Evolutionary conservation across 2,888 invertebrate genomes (phyloP).

Genomic region (Scaptomyza caliginosa): DNA sequence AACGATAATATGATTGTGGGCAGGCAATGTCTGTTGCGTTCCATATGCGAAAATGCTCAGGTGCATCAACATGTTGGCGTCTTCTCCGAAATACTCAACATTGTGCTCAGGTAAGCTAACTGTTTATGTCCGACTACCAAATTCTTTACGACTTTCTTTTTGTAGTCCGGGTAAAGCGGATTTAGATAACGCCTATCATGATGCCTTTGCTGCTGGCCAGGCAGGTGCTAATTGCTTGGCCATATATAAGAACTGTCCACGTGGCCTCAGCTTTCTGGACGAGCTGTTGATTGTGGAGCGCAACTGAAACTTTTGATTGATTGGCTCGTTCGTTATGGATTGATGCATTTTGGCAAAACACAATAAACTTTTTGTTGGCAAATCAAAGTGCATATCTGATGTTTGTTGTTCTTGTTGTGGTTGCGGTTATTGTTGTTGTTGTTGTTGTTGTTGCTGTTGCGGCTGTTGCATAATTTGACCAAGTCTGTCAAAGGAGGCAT

Average conservation of each 20-base stretch:
- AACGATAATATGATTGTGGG: slow-evolving; percentile 52
- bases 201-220: slow-evolving; percentile 87
- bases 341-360: slow-evolving; percentile 30
- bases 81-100: slow-evolving; percentile 74
- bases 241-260: slow-evolving; percentile 87
- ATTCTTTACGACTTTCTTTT: slow-evolving; percentile 9
- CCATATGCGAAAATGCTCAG: slow-evolving; percentile 82
- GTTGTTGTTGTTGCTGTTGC: slow-evolving; percentile 38
- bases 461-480: slow-evolving; percentile 72
- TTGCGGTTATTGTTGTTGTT: slow-evolving; percentile 37
- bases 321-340: slow-evolving; percentile 34
- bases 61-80: slow-evolving; percentile 75
- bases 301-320: slow-evolving; percentile 83
- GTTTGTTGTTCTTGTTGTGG: slow-evolving; percentile 48
- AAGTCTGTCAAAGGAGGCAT: slow-evolving; percentile 43
- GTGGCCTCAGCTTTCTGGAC: slow-evolving; percentile 87
- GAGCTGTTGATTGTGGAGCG: slow-evolving; percentile 62
- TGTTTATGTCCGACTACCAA: background rate
- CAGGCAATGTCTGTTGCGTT: slow-evolving; percentile 73
- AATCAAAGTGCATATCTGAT: slow-evolving; percentile 76
- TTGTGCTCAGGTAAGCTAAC: slow-evolving; percentile 76
- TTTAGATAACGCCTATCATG: slow-evolving; percentile 85
- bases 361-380: slow-evolving; percentile 61
- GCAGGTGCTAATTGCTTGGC: slow-evolving; percentile 87
- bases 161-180: slow-evolving; percentile 81